Evolutionary conservation across 2,113 vertebrate species (phyloP), one percentile per base, ranked within the genome.

Genomic region (Protobothrops flavoviridis): DNA sequence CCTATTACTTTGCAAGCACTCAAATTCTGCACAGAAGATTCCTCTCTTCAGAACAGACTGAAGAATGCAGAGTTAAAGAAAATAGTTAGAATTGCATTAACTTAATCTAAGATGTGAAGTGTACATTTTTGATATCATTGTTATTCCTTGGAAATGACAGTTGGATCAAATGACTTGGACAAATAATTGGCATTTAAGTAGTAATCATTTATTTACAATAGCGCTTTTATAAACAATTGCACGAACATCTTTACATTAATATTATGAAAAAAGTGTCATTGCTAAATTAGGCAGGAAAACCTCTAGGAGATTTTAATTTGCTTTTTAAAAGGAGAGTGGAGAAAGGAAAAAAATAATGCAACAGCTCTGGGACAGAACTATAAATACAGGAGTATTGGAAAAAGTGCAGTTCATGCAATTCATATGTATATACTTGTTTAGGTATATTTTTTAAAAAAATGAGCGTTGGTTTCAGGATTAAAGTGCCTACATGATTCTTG

Each of bases 181-280:
- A 39, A 81, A 94, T 1, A 93, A 93, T 39, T 96, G 97, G 95
- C 97, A 97, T 97, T 97, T 97, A 98, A 98, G 98, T 94, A 97
- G 95, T 97, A 97, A 90, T 95, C 92, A 94, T 98, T 98, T 98
- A 98, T 98, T 98, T 98, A 98, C 98, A 98, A 96, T 57, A 96
- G 96, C 96, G 96, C 96, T 98, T 81, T 97, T 98, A 98, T 98
- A 98, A 98, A 98, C 97, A 97, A 96, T 98, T 97, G 97, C 97
- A 98, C 97, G 97, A 98, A 98, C 96, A 96, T 96, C 93, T 98
- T 98, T 97, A 97, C 97, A 98, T 96, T 96, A 97, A 97, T 94
- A 95, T 96, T 95, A 96, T 95, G 96, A 97, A 74, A 57, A 85
- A 97, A 97, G 96, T 97, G 96, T 97, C 94, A 85, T 94, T 96